Evolutionary conservation across 2,797 vertebrate species (phyloP).

Genomic region (Melanotaenia trifasciata): DNA sequence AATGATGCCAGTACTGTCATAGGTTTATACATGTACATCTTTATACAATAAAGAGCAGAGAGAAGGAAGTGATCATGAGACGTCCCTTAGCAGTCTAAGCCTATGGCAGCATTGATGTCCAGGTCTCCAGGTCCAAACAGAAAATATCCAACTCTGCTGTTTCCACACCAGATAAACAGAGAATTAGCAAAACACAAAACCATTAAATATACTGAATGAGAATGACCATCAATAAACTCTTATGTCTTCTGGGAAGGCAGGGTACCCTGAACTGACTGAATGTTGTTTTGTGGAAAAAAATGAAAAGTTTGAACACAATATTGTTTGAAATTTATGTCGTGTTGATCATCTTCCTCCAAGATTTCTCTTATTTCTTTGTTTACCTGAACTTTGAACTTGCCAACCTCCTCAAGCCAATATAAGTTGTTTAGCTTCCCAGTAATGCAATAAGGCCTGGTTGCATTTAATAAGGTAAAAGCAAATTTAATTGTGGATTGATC

Average conservation of each 20-base stretch:
- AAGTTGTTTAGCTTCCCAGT: conserved; percentile 25
- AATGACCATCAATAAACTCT: background rate
- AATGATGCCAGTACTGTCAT: too few relatives aligned
- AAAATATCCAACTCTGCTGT: too few relatives aligned
- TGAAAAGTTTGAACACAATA: background rate
- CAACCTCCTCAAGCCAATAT: conserved; percentile 29
- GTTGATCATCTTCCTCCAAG: background rate
- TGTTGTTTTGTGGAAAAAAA: background rate
- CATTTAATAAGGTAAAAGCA: conserved; percentile 63
- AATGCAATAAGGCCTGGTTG: conserved; percentile 59
- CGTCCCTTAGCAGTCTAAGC: too few relatives aligned
- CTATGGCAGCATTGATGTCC: too few relatives aligned
- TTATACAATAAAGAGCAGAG: too few relatives aligned
- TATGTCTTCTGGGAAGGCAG: too few relatives aligned
- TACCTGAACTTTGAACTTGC: conserved; percentile 21
- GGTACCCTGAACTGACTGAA: background rate
- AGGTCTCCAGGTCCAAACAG: too few relatives aligned
- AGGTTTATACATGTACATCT: too few relatives aligned
- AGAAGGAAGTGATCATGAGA: too few relatives aligned
- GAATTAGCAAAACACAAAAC: background rate
- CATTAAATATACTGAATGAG: background rate
- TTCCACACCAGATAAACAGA: background rate
- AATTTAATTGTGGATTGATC: conserved; percentile 56
- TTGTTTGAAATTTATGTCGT: background rate
- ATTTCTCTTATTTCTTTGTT: conserved; percentile 35